phyloP scores from a whole-genome alignment of 2,113 vertebrate species.

The Vimba vimba region DNA sequence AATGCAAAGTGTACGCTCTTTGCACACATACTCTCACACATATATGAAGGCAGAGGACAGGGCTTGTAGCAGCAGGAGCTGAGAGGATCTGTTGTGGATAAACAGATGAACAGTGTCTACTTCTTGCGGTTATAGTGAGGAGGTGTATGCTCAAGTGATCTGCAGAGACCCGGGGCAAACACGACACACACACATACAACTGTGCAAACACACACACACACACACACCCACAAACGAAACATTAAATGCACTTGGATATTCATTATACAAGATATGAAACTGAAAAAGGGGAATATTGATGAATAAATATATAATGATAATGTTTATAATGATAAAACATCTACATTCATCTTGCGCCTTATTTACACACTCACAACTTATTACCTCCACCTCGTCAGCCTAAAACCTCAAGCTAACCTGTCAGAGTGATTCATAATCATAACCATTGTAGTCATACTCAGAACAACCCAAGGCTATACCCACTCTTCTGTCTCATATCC shows the following conservation, averaged over 20 bases:
- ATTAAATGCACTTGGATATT: slow-evolving; percentile 4
- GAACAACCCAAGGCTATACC: slow-evolving; percentile 10
- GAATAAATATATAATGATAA: neutral
- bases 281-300: slow-evolving; percentile 16
- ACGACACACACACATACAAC: slow-evolving; percentile 6
- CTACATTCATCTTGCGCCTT: slow-evolving; percentile 9
- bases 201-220: neutral
- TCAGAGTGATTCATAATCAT: slow-evolving; percentile 40
- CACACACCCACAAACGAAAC: neutral
- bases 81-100: slow-evolving; percentile 33
- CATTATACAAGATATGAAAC: slow-evolving; percentile 17
- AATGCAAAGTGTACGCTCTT: no score
- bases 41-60: neutral
- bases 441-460: neutral
- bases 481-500: neutral
- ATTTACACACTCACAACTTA: slow-evolving; percentile 28
- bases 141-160: slow-evolving; percentile 26
- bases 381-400: neutral
- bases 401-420: slow-evolving; percentile 27
- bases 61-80: slow-evolving; percentile 30
- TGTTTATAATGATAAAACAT: slow-evolving; percentile 26
- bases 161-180: neutral
- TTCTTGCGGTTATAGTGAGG: neutral
- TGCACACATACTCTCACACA: neutral
- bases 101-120: slow-evolving; percentile 36